Base-by-base conservation (phyloP, 2,113 vertebrate species). In the Periophthalmodon schlosseri region DNA sequence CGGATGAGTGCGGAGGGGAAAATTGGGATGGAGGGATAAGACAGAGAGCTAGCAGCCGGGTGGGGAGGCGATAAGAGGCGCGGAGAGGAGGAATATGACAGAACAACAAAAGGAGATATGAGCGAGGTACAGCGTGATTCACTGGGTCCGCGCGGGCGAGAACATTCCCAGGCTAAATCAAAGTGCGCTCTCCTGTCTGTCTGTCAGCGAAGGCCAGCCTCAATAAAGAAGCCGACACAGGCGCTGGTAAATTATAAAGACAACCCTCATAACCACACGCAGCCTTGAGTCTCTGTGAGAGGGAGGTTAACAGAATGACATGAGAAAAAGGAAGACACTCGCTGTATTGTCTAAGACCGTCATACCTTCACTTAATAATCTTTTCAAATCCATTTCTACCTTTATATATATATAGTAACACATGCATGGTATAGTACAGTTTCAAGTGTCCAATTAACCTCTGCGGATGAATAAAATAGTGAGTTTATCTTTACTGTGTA, bases 171-270 rank as follows among this genome's bases (percentile, higher is more conserved):
- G 71, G 78, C 69, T 88, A 83, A 91, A 90, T 92, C 90, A 92
- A 84, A 90, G 73, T 58, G 75, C 82, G 36, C 78, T 87, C 76
- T 74, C 39, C 74, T 46, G 78, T 83, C 79, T 60, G 78, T 84
- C 79, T 88, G 82, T 88, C 86, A 87, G 84, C 20, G 79, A 91
- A 89, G 90, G 88, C 89, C 91, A 90, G 72, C 66, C 77, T 89
- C 87, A 81, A 88, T 88, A 88, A 87, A 85, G 76, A 28, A 77
- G 46, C 73, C 47, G 58, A 86, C 84, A 86, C 71, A 66, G 9
- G 72, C 24, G 50, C 72, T 74, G 80, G 70, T 85, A 79, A 83
- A 84, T 88, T 75, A 88, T 76, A 82, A 87, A 90, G 80, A 76
- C 70, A 58, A 80, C 74, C 44, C 74, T 88, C 80, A 78, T 77